Base-by-base conservation (phyloP, 2,113 vertebrate genomes). In the Ivindomyrus marchei region DNA sequence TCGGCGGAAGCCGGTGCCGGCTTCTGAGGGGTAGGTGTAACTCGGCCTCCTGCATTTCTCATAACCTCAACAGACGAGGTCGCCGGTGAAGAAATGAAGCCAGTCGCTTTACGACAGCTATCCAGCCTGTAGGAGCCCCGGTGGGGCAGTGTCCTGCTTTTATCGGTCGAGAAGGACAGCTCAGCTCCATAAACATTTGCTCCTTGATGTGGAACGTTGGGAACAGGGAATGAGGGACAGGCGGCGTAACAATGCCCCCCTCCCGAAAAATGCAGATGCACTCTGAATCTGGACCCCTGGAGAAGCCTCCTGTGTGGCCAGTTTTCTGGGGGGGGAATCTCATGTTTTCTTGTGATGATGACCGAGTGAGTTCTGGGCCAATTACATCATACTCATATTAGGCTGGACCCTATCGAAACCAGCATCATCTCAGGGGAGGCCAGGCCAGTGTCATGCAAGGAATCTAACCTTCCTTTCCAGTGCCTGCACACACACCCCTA, bases 11-110 rank as follows among this genome's bases (percentile, higher is more conserved):
- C n/a, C 13, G 31, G 31, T 31, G 17, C 27, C 50, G 17, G 49
- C 24, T 36, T 24, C 13, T n/a, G n/a, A 53, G 47, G 85, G 85
- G n/a, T 36, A 21, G 27, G 46, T 52, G 46, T 46, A 52, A 46
- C 85, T 15, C 13, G n/a, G 85, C 49, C 85, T 56, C 47, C 50
- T 52, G 85, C 49, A 53, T 31, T 27, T 87, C 49, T 39, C 49
- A 53, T 53, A 17, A 53, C 46, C 50, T 56, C 62, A 88, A 58
- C 83, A 85, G 83, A 46, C 42, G 19, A 24, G 77, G 42, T 39
- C 15, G 15, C 15, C 39, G 19, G 36, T 7, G 77, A 83, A 88
- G 86, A 94, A 95, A 95, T 95, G 94, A 94, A 96, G 94, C 84
- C 13, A 24, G n/a, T 2, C 3, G 27, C 84, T 47, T 50, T 27